These are phyloP conservation scores for Scolopax rusticola DNA, from an alignment of 2,797 vertebrate genomes.

Conservation along the genomic window DNA sequence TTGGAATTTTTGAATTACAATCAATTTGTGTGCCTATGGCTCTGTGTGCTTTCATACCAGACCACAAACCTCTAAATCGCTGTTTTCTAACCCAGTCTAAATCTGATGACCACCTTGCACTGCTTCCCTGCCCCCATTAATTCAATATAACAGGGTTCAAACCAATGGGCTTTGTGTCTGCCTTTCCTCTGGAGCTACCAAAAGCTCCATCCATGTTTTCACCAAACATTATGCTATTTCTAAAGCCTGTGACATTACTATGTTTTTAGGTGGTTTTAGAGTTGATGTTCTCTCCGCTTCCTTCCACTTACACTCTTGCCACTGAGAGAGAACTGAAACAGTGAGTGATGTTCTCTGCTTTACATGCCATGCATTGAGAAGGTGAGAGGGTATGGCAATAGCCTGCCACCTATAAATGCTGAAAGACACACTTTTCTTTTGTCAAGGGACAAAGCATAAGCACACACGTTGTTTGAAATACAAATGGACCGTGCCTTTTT, in stretches of 20 bases:
- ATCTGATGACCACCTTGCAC: neutral
- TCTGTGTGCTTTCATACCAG: neutral
- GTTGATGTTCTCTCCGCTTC: neutral
- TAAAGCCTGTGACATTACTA: neutral
- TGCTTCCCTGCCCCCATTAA: neutral
- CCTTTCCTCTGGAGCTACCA: neutral
- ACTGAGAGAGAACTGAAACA: neutral
- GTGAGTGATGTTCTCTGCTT: neutral
- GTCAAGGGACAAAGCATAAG: neutral
- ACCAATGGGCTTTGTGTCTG: neutral
- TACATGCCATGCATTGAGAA: neutral
- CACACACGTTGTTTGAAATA: neutral
- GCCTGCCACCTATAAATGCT: neutral
- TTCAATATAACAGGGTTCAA: neutral
- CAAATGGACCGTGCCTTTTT: rapidly evolving
- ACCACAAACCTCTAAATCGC: neutral
- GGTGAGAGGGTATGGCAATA: neutral
- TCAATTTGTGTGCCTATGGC: neutral
- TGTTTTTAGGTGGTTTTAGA: neutral
- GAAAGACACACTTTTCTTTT: neutral
- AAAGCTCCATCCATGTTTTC: neutral
- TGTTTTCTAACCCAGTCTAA: neutral
- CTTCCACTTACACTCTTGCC: neutral
- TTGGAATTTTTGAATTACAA: neutral
- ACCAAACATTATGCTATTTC: neutral